Conservation (phyloP, 37 sponge, comb jelly and placozoan species). For the Diacarnus erythraeanus region DNA sequence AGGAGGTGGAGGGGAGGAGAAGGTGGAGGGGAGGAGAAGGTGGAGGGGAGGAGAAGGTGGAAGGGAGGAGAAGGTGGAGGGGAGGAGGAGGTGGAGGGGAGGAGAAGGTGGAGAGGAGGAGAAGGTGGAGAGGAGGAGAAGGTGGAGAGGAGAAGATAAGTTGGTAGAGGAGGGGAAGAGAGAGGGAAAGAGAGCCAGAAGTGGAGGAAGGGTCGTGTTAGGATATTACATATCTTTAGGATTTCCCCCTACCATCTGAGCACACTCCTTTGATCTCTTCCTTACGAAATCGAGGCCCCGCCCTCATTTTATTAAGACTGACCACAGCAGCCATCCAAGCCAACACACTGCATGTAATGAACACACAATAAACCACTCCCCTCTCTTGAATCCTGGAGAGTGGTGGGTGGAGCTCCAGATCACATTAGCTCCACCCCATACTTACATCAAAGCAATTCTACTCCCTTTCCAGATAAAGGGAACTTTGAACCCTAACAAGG, state of each 20-base stretch:
- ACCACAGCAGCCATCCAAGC: slow-evolving; percentile 80
- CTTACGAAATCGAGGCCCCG: slow-evolving; percentile 57
- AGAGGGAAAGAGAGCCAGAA: not conserved
- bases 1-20: not conserved
- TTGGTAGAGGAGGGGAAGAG: not conserved
- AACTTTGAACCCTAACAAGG: too few relatives aligned
- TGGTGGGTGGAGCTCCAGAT: too few relatives aligned
- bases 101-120: not conserved
- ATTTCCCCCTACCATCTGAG: slow-evolving; percentile 54
- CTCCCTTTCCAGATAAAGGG: too few relatives aligned
- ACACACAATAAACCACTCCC: not conserved
- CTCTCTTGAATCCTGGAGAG: too few relatives aligned
- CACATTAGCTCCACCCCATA: too few relatives aligned
- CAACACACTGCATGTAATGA: slow-evolving; percentile 39
- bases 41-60: not conserved
- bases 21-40: not conserved
- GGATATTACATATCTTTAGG: not conserved
- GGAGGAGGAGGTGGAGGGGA: not conserved
- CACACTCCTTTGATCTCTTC: slow-evolving; percentile 11
- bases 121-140: not conserved
- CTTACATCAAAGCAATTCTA: too few relatives aligned
- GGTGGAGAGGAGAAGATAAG: not conserved
- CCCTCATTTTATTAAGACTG: slow-evolving; percentile 56
- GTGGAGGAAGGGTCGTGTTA: not conserved
- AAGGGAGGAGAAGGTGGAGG: not conserved